Base-by-base conservation (phyloP, 2,113 vertebrate genomes). In the Halcyon senegalensis region DNA sequence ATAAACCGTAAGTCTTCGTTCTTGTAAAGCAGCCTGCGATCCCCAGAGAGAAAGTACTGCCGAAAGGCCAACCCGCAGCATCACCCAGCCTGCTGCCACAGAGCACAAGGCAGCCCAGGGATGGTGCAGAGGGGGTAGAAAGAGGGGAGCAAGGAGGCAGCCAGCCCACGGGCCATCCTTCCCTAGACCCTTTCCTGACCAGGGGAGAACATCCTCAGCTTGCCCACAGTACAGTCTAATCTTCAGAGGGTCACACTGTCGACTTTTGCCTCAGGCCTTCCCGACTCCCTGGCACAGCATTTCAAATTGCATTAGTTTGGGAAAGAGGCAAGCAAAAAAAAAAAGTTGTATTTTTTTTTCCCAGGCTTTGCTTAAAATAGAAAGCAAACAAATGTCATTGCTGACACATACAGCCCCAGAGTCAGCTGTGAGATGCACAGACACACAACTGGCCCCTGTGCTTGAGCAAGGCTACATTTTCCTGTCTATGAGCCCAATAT, bases 351-450 rank as follows among this genome's bases (percentile, higher is more conserved):
- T 48, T 84, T 64, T 84, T 64, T 58, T 77, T 53, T 56, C 48
- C 17, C 39, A 89, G 91, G 89, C 81, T 33, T 16, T 58, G 43
- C 89, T 95, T 89, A 73, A 87, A 96, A 93, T 83, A 95, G 94
- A 87, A 90, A 85, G 74, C 58, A 93, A 95, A 89, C 84, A 75
- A 91, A 72, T 69, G 74, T 72, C 69, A 35, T 3, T 75, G 48
- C 62, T 79, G 89, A 87, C 74, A 86, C 56, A 58, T 28, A 12
- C 23, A 82, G 94, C 76, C 84, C 78, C 2, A 2, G 37, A 81
- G 94, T 84, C 79, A 81, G 73, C 51, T 48, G 50, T 5, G 73
- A 87, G 73, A 87, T 63, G 18, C 62, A 39, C 76, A 94, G 84
- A 28, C 64, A 56, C 10, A 74, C 10, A 1, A 62, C 75, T 27